Conservation (phyloP, 2,888 invertebrate genomes). For the Spatulosminthurus flaviceps region DNA sequence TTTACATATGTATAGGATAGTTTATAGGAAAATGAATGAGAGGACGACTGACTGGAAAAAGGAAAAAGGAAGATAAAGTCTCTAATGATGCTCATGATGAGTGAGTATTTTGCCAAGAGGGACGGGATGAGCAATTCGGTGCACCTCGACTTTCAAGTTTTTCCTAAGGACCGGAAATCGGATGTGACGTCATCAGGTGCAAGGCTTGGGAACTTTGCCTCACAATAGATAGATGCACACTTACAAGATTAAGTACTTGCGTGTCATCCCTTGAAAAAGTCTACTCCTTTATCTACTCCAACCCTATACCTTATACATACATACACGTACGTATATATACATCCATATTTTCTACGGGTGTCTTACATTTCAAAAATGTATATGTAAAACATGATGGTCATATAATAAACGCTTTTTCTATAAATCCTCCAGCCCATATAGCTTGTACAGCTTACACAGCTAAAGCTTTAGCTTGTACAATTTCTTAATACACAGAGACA, state of each 20-base stretch:
- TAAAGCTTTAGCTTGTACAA: no score
- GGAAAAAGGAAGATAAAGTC: constrained; percentile 3
- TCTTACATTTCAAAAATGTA: no score
- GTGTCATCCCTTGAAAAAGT: constrained; percentile 21
- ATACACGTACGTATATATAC: background rate
- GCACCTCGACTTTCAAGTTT: constrained; percentile 47
- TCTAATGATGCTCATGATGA: constrained; percentile 47
- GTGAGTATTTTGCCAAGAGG: constrained; percentile 45
- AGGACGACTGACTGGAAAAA: no score
- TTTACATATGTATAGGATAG: no score
- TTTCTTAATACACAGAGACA: no score
- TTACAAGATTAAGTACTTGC: constrained; percentile 27
- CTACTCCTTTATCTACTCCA: background rate
- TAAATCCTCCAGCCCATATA: no score
- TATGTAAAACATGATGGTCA: no score
- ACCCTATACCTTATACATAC: background rate
- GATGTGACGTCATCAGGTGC: constrained; percentile 58
- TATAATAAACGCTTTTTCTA: no score
- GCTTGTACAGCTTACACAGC: no score
- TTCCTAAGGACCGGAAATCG: constrained; percentile 59
- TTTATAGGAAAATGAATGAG: background rate
- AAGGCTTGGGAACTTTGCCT: constrained; percentile 46
- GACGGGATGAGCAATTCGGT: constrained; percentile 47
- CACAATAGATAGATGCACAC: constrained; percentile 15
- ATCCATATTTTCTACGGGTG: no score